Evolutionary conservation across 2,888 invertebrate genomes (phyloP), one percentile per base, ranked within the genome.

Genomic region (Amphiduros pacificus): DNA sequence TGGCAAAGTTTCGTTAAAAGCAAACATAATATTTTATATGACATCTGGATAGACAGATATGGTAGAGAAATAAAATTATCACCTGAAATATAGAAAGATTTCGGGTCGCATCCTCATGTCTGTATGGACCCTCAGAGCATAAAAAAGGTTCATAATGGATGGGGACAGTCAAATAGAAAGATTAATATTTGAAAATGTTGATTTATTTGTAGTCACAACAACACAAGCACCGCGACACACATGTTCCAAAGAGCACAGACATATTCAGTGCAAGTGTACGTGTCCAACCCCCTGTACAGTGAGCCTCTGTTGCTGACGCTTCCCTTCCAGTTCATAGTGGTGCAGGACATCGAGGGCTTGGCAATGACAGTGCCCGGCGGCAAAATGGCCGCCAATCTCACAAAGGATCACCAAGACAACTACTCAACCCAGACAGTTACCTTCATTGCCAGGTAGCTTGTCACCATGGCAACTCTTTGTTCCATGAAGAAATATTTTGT

Each of bases 251-350:
- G 69, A 41, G 66, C 71, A 0, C 72, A 71, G 2, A 62, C 66
- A 14, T 76, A 74, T 53, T 56, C 56, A 14, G 74, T 78, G 9
- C 68, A 52, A 11, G 72, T 76, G 2, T 64, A 52, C 14, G 71
- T 77, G 6, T 66, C 64, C 32, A 76, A 74, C 49, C 61, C 67
- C 28, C 67, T 73, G 27, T 74, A 76, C 50, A 64, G 63, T 26
- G 61, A 69, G 4, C 74, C 76, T 1, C 59, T 76, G 5, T 60
- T 52, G 1, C 69, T 62, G 1, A 48, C 29, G 20, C 67, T 78
- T 22, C 68, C 73, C 6, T 54, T 52, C n/a, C 56, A 66, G 24
- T 70, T 80, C 28, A 58, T 65, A 2, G 76, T 75, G 3, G n/a
- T 55, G 6, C 32, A 54, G 32, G 22, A 20, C 3, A 24, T 54